Conservation (phyloP, 2,797 vertebrate genomes). For the Phrynocephalus forsythii region DNA sequence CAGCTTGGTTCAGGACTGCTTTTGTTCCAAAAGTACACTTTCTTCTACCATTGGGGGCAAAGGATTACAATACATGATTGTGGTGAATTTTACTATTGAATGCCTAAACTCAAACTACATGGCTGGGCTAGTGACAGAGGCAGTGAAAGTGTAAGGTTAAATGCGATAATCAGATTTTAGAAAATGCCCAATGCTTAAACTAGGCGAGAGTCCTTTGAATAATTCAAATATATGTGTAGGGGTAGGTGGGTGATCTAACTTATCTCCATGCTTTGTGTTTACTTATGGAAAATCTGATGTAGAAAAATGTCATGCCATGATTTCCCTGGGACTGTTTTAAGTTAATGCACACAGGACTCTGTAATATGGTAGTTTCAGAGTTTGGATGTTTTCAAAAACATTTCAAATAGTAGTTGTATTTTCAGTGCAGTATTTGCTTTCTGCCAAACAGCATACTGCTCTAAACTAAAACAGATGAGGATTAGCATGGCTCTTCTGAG, state of each 20-base stretch:
- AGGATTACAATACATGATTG: too few relatives aligned
- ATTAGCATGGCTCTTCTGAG: not conserved
- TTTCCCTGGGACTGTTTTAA: not conserved
- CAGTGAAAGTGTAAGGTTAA: not conserved
- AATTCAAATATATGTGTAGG: not conserved
- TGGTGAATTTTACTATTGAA: too few relatives aligned
- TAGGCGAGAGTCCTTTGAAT: not conserved
- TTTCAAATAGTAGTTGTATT: not conserved
- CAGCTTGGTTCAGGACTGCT: too few relatives aligned
- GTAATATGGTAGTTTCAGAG: not conserved
- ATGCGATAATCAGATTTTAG: not conserved
- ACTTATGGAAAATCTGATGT: not conserved
- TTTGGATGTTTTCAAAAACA: not conserved
- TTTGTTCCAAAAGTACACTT: too few relatives aligned
- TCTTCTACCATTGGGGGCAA: too few relatives aligned
- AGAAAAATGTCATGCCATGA: not conserved
- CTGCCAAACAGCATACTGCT: not conserved
- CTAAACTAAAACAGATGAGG: constrained; percentile 6
- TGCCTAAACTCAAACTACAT: too few relatives aligned
- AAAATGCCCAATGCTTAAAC: not conserved
- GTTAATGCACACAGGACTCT: not conserved
- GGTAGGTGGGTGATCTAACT: not conserved
- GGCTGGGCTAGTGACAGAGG: too few relatives aligned
- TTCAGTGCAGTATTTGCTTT: not conserved
- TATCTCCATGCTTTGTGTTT: not conserved